These are phyloP conservation scores for Melitaea athalia DNA, from an alignment of 2,888 invertebrate genomes.

Conservation along the genomic window DNA sequence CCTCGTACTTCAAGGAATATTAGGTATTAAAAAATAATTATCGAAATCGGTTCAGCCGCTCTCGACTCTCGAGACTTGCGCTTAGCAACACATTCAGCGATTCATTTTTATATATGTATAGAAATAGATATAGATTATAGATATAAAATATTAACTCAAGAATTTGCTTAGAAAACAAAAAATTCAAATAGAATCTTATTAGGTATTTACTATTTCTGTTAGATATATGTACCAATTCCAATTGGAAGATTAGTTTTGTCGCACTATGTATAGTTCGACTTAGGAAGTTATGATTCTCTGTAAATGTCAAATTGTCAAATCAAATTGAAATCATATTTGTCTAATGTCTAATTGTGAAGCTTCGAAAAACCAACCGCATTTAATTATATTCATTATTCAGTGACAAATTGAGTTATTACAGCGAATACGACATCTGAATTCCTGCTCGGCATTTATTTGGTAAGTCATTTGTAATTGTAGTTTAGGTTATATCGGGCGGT, in stretches of 20 bases:
- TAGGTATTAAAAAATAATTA: too few relatives aligned
- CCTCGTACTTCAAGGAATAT: too few relatives aligned
- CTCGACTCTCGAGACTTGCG: too few relatives aligned
- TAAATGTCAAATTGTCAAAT: conserved; percentile 21
- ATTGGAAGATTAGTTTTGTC: neutral
- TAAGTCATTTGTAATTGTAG: conserved; percentile 2
- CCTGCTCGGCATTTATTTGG: neutral
- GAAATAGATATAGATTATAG: too few relatives aligned
- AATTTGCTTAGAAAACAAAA: too few relatives aligned
- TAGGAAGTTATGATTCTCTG: neutral
- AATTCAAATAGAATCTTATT: too few relatives aligned
- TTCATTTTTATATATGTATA: too few relatives aligned
- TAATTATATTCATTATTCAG: conserved; percentile 7
- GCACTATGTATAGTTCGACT: conserved; percentile 1
- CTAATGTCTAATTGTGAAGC: neutral
- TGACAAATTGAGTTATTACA: neutral
- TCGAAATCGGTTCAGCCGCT: too few relatives aligned
- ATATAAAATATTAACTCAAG: too few relatives aligned
- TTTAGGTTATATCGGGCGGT: conserved; percentile 20
- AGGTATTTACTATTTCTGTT: too few relatives aligned
- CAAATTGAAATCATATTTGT: conserved; percentile 6
- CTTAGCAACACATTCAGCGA: too few relatives aligned
- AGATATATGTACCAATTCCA: too few relatives aligned
- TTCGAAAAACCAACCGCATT: conserved; percentile 17
- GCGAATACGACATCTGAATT: neutral